Evolutionary conservation across 2,113 vertebrate genomes (phyloP).

Genomic region (Uropsilus gracilis): DNA sequence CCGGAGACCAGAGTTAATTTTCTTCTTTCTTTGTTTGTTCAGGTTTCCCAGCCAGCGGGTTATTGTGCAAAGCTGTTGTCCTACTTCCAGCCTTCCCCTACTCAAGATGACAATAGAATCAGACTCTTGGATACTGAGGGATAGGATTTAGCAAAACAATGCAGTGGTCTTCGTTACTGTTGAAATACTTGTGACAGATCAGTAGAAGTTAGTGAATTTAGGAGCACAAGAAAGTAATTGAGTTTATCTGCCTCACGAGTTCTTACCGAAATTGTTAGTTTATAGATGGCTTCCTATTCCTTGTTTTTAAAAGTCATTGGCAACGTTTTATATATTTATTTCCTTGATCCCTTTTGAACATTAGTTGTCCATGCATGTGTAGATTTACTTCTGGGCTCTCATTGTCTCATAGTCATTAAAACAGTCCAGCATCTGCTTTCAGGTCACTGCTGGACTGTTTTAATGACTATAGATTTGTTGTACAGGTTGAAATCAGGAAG

Average conservation of each 20-base stretch:
- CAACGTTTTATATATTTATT: slow-evolving; percentile 6
- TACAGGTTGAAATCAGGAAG: background rate
- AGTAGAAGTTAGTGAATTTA: background rate
- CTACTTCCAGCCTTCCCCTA: background rate
- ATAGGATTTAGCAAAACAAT: background rate
- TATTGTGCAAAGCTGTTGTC: slow-evolving; percentile 64
- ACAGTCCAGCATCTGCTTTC: background rate
- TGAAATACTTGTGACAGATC: background rate
- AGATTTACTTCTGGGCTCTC: background rate
- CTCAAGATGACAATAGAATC: slow-evolving; percentile 22
- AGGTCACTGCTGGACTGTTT: background rate
- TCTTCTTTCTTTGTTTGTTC: slow-evolving; percentile 66
- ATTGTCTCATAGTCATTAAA: no score
- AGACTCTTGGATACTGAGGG: background rate
- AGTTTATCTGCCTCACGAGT: background rate
- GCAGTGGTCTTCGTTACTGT: background rate
- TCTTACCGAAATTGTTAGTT: background rate
- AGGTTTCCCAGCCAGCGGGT: slow-evolving; percentile 50
- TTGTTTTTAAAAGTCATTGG: background rate
- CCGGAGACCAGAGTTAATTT: slow-evolving; percentile 66
- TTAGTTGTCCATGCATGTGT: background rate
- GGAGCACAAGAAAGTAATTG: background rate
- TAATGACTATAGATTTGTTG: background rate
- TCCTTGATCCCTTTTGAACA: background rate
- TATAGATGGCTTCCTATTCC: background rate